Conservation (phyloP, 1,140 invertebrate species). For the Cephus cinctus region DNA sequence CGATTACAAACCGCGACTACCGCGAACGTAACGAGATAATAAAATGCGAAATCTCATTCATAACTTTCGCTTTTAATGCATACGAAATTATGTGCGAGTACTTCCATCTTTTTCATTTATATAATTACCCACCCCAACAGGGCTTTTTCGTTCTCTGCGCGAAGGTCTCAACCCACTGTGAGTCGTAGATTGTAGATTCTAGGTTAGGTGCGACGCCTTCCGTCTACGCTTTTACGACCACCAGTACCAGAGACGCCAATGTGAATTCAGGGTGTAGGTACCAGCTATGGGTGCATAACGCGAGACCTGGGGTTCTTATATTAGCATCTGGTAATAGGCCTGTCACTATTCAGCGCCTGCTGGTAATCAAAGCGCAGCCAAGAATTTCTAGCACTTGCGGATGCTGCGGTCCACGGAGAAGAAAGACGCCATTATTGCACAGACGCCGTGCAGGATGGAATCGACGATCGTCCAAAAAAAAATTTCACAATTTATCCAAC, state of each 20-base stretch:
- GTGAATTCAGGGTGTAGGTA: too few species aligned
- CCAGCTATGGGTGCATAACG: too few species aligned
- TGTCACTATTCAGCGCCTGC: slow-evolving; percentile 27
- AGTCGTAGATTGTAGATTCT: too few species aligned
- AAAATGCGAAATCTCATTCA: slow-evolving; percentile 30
- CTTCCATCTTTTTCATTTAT: slow-evolving; percentile 18
- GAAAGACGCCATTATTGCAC: neutral
- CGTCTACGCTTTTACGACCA: too few species aligned
- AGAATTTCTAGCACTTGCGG: neutral
- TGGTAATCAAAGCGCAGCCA: slow-evolving; percentile 23
- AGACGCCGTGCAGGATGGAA: too few species aligned
- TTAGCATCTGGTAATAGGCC: slow-evolving; percentile 31
- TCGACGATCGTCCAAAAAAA: too few species aligned
- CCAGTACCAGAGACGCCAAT: too few species aligned
- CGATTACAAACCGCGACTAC: too few species aligned
- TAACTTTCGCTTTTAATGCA: slow-evolving; percentile 29
- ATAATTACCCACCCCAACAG: slow-evolving; percentile 22
- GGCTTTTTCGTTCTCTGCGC: too few species aligned
- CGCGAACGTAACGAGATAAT: slow-evolving; percentile 25
- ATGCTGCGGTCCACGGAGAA: neutral
- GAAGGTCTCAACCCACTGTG: too few species aligned
- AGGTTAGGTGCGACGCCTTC: too few species aligned
- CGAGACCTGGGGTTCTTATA: slow-evolving; percentile 32
- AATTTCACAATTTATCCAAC: too few species aligned
- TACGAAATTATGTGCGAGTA: slow-evolving; percentile 23